phyloP scores from a whole-genome alignment of 2,797 vertebrate species.

The Sparidentex hasta region DNA sequence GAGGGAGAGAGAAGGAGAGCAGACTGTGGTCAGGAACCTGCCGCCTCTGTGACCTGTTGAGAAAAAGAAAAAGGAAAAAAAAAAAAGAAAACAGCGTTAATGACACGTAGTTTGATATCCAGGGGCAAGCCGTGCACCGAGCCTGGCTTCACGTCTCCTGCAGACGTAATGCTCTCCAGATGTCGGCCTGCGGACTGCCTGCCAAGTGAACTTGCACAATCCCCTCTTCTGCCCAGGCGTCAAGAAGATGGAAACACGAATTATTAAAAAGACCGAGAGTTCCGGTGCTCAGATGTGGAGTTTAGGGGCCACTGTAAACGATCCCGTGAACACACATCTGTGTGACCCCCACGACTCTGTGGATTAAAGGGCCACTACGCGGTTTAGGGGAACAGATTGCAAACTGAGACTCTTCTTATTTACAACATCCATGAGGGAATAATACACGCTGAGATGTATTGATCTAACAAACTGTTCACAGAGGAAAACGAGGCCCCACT shows the following conservation, averaged over 20 bases:
- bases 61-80: neutral
- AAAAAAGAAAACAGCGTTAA: conserved; percentile 36
- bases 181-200: conserved; percentile 79
- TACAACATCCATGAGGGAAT: no score
- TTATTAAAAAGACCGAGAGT: conserved; percentile 50
- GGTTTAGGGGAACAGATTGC: no score
- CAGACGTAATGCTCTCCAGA: conserved; percentile 88
- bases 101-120: conserved; percentile 84
- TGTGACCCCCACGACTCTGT: neutral
- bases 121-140: conserved; percentile 74
- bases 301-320: conserved; percentile 14
- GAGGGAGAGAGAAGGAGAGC: neutral
- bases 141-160: conserved; percentile 82
- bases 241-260: conserved; percentile 73
- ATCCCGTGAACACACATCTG: conserved; percentile 36
- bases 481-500: no score
- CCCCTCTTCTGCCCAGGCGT: conserved; percentile 81
- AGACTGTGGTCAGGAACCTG: conserved; percentile 29
- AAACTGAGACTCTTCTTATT: no score
- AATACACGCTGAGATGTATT: no score
- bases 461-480: no score
- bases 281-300: conserved; percentile 51
- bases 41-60: conserved; percentile 49
- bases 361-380: neutral
- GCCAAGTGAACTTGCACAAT: conserved; percentile 90